Conservation (phyloP, 1,140 invertebrate species). For the Drosophila navojoa region DNA sequence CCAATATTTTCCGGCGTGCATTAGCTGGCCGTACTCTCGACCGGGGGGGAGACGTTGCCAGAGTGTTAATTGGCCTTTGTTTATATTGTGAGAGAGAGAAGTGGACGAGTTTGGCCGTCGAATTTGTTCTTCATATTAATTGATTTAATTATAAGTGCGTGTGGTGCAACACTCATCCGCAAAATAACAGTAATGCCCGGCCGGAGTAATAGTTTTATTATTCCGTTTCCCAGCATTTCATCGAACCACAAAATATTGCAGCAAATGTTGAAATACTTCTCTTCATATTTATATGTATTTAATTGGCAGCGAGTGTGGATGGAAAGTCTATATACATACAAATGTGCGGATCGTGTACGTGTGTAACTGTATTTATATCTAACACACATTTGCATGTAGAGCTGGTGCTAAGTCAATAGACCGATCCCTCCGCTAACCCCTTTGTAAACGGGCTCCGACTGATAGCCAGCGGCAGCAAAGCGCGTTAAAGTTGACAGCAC, state of each 20-base stretch:
- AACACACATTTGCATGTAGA: constrained; percentile 42
- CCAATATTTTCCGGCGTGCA: constrained; percentile 50
- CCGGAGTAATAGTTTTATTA: background rate
- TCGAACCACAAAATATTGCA: constrained; percentile 35
- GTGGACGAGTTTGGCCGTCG: constrained; percentile 1
- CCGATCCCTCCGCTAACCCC: constrained; percentile 1
- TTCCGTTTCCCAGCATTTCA: background rate
- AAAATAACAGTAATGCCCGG: background rate
- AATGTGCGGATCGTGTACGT: background rate
- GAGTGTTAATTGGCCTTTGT: constrained; percentile 63
- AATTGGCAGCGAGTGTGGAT: constrained; percentile 32
- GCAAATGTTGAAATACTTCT: constrained; percentile 49
- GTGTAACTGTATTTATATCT: constrained; percentile 21
- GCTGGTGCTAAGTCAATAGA: constrained; percentile 36
- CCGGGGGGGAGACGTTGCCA: constrained; percentile 13
- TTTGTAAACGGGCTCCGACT: constrained; percentile 16
- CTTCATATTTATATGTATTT: constrained; percentile 24
- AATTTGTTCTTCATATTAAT: constrained; percentile 42
- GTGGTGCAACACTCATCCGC: background rate
- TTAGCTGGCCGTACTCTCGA: constrained; percentile 22
- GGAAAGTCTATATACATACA: constrained; percentile 1
- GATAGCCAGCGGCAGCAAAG: constrained; percentile 24
- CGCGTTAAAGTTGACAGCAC: constrained; percentile 31
- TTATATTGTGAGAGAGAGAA: background rate
- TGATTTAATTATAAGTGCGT: constrained; percentile 43